Percentiles rank a stretch among this genome's conserved stretches.
These are phyloP conservation scores for Tipula lateralis DNA, from an alignment of 2,888 invertebrate species.

Conservation along the genomic window DNA sequence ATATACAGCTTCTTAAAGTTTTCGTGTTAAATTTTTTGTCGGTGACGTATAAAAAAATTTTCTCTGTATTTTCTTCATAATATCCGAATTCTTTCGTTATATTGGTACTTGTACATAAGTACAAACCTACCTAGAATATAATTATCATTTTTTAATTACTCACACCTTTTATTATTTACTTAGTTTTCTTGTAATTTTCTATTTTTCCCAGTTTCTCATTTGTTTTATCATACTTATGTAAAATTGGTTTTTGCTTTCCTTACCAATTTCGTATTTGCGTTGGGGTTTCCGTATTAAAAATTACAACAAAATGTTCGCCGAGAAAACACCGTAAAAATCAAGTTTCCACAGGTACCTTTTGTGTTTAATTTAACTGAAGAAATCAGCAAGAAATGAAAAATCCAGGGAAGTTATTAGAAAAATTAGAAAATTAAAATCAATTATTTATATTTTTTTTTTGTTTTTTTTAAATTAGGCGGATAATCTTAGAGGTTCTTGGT, in stretches of 20 bases:
- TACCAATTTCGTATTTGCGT: neutral
- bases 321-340: neutral
- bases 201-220: neutral
- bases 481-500: neutral
- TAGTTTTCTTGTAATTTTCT: neutral
- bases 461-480: neutral
- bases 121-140: neutral
- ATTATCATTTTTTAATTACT: slow-evolving; percentile 11
- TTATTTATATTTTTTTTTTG: neutral
- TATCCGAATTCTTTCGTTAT: neutral
- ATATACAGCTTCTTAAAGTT: neutral
- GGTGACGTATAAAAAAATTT: neutral
- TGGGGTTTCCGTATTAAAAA: neutral
- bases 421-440: neutral
- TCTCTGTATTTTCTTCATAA: neutral
- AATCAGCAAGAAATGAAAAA: neutral
- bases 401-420: neutral
- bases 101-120: neutral
- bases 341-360: neutral
- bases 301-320: neutral
- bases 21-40: neutral
- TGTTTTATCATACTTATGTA: neutral
- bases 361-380: neutral
- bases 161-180: neutral
- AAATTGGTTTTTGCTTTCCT: neutral